Evolutionary conservation across 2,888 invertebrate species (phyloP), one percentile per base, ranked within the genome.

Genomic region (Himalopsyche japonica): DNA sequence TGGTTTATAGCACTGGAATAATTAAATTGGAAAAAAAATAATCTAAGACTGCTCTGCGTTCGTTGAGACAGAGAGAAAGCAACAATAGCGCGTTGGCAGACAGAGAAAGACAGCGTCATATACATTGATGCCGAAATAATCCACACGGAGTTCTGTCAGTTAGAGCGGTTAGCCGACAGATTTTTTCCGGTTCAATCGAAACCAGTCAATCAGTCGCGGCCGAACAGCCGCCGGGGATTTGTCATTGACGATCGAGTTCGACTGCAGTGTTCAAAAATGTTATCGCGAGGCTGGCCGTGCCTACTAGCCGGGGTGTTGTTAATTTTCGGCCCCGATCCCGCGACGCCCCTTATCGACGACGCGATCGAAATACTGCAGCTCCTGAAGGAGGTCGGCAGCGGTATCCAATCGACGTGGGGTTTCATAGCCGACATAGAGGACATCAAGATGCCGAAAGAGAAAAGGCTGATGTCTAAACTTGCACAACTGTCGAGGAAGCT

Each of bases 381-480:
- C 12, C 90, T 92, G 49, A 94, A 94, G 88, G 94, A 95, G 88
- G 92, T 95, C 48, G 93, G 93, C 37, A 91, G 93, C 80, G 93
- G 93, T 79, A 91, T 95, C 43, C 89, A 94, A 1, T 93, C 93
- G 88, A 92, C 94, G 32, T 95, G 95, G 95, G 94, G 95, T 87
- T 88, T 95, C 18, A 90, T 95, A 81, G 92, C 93, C 87, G 88
- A 90, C 1, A 90, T 92, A 30, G 90, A 92, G 8, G 93, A 93
- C 0, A 92, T 94, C 7, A 93, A 93, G 20, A 90, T 94, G 81
- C 95, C 95, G 3, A 89, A 95, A 80, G 89, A 94, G 81, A 92
- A 93, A 80, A 92, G 93, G 87, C 95, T 96, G 88, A 91, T 92
- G 84, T 92, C 93, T 88, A 91, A 95, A n/a, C 89, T 95, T 88